Evolutionary conservation across 2,888 invertebrate species (phyloP).

Genomic region (Cotesia congregata): DNA sequence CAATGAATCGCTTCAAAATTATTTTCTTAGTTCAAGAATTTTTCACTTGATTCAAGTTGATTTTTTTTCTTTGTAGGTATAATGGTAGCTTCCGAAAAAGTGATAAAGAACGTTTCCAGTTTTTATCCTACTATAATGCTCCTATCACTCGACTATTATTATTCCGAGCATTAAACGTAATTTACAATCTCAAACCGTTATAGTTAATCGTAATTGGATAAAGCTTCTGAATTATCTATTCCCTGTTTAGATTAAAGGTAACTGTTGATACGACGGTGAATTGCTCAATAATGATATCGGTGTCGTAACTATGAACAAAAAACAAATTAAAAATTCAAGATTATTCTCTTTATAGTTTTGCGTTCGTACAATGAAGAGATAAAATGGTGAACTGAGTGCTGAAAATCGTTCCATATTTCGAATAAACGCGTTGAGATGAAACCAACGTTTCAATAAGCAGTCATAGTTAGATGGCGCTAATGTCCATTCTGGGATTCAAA

Average conservation of each 20-base stretch:
- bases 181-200: not conserved
- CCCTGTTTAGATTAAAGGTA: too few relatives aligned
- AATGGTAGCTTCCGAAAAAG: not conserved
- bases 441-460: not conserved
- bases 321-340: not conserved
- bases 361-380: not conserved
- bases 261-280: not conserved
- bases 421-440: not conserved
- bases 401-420: not conserved
- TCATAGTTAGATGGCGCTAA: not conserved
- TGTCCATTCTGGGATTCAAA: not conserved
- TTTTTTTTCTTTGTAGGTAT: not conserved
- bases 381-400: not conserved
- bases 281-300: not conserved
- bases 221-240: not conserved
- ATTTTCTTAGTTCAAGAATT: too few relatives aligned
- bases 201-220: not conserved
- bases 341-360: not conserved
- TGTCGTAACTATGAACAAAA: not conserved
- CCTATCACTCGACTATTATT: not conserved
- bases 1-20: too few relatives aligned
- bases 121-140: not conserved
- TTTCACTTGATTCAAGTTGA: too few relatives aligned
- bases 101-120: not conserved
- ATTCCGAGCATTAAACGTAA: not conserved